phyloP scores from a whole-genome alignment of 2,113 vertebrate species.

The Forbesichthys agassizii region DNA sequence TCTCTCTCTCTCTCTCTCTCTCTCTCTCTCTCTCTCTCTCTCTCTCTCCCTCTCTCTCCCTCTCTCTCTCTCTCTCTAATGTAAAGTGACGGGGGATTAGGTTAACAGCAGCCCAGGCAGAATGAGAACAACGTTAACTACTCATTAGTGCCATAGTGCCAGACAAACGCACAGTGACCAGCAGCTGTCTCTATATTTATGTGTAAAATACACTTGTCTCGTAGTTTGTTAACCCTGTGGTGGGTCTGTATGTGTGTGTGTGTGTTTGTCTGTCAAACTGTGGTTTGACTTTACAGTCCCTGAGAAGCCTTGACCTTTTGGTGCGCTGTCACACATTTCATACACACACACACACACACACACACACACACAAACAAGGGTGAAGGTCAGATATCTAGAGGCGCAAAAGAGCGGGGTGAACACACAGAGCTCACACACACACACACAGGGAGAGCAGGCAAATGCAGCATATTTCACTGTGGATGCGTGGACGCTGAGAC shows the following conservation, averaged over 20 bases:
- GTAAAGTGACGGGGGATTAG: slow-evolving; percentile 41
- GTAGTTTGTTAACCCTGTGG: not conserved
- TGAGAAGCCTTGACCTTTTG: slow-evolving; percentile 49
- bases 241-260: slow-evolving; percentile 23
- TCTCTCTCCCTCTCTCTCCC: not conserved
- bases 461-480: slow-evolving; percentile 15
- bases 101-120: slow-evolving; percentile 22
- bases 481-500: slow-evolving; percentile 29
- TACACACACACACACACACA: slow-evolving; percentile 7
- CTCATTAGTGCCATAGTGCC: slow-evolving; percentile 37
- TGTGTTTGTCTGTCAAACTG: slow-evolving; percentile 49
- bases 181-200: slow-evolving; percentile 18
- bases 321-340: slow-evolving; percentile 45
- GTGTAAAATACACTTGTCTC: not conserved
- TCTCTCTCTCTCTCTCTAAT: slow-evolving; percentile 8
- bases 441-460: slow-evolving; percentile 26
- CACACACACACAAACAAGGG: slow-evolving; percentile 31
- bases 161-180: not conserved
- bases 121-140: slow-evolving; percentile 34
- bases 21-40: too few species aligned
- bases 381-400: slow-evolving; percentile 43
- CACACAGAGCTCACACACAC: slow-evolving; percentile 4
- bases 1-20: too few species aligned
- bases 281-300: slow-evolving; percentile 41
- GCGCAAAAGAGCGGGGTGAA: slow-evolving; percentile 9